Percentiles rank a stretch among this genome's conserved stretches.
Conservation (phyloP, 2,113 vertebrate species). For the Cinclus mexicanus region DNA sequence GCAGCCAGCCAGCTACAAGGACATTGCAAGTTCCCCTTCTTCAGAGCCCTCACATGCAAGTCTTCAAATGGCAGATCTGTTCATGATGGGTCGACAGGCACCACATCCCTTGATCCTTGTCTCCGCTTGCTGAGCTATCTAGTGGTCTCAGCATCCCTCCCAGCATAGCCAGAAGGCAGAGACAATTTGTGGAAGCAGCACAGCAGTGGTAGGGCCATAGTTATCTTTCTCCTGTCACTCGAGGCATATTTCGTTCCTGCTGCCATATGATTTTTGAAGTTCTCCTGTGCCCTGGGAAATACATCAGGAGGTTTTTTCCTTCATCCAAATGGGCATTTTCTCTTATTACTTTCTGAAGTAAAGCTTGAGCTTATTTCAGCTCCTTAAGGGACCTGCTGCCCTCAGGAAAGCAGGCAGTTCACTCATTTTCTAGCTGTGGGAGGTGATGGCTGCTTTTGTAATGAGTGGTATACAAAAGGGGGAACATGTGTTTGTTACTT, state of each 20-base stretch:
- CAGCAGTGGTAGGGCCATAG: background rate
- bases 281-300: background rate
- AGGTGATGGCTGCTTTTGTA: background rate
- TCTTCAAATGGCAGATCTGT: background rate
- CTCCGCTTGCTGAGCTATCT: background rate
- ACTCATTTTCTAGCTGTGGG: background rate
- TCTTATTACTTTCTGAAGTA: background rate
- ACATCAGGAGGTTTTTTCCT: background rate
- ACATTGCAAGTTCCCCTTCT: fast-evolving
- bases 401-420: background rate
- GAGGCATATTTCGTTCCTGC: background rate
- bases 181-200: background rate
- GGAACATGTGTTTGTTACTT: background rate
- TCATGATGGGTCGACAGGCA: background rate
- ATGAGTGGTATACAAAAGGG: background rate
- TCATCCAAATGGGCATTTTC: background rate
- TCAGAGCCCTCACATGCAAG: background rate
- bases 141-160: background rate
- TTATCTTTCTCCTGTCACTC: background rate
- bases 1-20: background rate
- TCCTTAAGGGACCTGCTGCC: background rate
- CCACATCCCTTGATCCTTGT: background rate
- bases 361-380: background rate
- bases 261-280: background rate
- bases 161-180: background rate